Percentiles rank a stretch among this genome's conserved stretches.
Evolutionary conservation across 2,888 invertebrate species (phyloP).

Genomic region (Amphipoea oculea): DNA sequence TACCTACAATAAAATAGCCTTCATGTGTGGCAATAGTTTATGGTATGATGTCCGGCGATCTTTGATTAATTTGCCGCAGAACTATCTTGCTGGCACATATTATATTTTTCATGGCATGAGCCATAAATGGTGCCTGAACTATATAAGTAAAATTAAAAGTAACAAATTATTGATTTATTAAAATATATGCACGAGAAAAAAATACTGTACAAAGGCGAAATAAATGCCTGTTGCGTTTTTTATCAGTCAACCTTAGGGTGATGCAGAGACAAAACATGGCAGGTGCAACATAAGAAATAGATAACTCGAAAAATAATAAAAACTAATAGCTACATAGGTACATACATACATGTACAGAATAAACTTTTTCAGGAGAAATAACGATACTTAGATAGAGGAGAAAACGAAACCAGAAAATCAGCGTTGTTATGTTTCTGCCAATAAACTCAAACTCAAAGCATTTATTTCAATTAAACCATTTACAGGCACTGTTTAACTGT

Average conservation of each 20-base stretch:
- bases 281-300: no score
- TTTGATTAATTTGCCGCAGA: neutral
- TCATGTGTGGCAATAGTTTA: neutral
- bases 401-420: neutral
- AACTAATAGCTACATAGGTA: no score
- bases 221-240: no score
- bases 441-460: neutral
- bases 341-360: neutral
- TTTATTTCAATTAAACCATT: no score
- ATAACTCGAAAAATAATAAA: no score
- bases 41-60: neutral
- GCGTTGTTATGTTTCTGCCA: neutral
- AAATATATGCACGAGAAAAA: no score
- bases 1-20: neutral
- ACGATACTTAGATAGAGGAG: neutral
- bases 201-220: no score
- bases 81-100: neutral
- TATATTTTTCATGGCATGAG: neutral
- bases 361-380: no score
- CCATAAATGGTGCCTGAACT: neutral
- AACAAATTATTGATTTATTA: no score
- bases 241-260: no score
- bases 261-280: no score
- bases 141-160: neutral
- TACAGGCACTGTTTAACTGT: no score